Percentiles rank a stretch among this genome's conserved stretches.
Conservation (phyloP, 2,113 vertebrate genomes). For the Eurystomus gularis region DNA sequence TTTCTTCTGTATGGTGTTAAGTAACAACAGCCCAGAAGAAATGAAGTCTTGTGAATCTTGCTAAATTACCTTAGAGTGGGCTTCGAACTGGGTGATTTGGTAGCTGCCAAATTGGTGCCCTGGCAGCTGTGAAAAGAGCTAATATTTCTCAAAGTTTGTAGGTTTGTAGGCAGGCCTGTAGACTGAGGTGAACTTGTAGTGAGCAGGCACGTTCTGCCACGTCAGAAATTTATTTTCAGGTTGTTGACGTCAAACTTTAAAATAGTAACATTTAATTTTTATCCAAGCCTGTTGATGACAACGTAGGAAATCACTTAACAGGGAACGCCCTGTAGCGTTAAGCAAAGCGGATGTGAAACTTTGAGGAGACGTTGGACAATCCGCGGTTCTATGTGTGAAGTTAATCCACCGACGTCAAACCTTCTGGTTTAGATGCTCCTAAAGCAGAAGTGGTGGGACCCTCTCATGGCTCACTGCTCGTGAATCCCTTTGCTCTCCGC, state of each 20-base stretch:
- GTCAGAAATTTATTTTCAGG: constrained; percentile 3
- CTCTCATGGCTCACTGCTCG: not conserved
- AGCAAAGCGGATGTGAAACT: not conserved
- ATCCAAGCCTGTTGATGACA: not conserved
- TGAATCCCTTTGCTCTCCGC: not conserved
- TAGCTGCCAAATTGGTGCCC: not conserved
- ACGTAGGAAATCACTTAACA: not conserved
- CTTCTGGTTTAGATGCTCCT: not conserved
- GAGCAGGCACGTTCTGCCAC: not conserved
- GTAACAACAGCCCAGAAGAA: not conserved
- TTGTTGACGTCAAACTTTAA: not conserved
- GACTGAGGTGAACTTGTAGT: not conserved
- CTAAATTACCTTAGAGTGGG: not conserved
- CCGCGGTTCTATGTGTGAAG: not conserved
- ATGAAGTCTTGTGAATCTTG: not conserved
- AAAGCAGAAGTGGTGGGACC: not conserved
- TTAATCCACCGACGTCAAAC: not conserved
- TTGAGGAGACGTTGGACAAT: not conserved
- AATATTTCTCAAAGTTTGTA: constrained; percentile 5
- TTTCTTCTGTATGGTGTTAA: not conserved
- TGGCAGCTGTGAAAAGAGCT: not conserved
- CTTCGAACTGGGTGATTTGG: not conserved
- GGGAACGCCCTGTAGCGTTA: not conserved
- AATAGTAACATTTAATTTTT: not conserved
- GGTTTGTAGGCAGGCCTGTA: constrained; percentile 27